Evolutionary conservation across 2,888 invertebrate genomes (phyloP), one percentile per base, ranked within the genome.

Genomic region (Tribolium freemani): DNA sequence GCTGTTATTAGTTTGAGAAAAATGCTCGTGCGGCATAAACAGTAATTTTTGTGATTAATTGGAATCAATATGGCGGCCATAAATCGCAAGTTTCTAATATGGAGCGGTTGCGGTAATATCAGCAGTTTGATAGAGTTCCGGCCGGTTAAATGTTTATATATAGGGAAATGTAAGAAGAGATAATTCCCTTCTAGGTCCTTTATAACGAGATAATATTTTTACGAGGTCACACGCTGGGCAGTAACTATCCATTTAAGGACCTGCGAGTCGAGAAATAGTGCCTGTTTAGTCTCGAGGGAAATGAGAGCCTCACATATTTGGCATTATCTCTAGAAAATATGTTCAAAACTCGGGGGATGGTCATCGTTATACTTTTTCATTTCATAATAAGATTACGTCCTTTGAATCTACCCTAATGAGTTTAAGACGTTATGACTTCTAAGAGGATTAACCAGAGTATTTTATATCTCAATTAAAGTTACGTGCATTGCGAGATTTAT

Each of bases 231-330:
- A 82, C 80, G 73, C 80, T 82, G 82, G 80, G 77, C 81, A 82
- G 81, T 83, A 83, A 83, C 83, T 83, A 83, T 82, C 81, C 79
- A 81, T 83, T 83, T 82, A 82, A 82, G 80, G 81, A 80, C 80
- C 81, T 81, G 78, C 78, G 79, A 79, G 81, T 81, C 80, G 79
- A 80, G 79, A 82, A 82, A 84, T 83, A 82, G 81, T 81, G 79
- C 79, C 81, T 83, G 83, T 83, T 82, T 81, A 77, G 79, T 83
- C 84, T 81, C 84, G 51, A 75, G 83, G 83, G 84, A 84, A 83
- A 84, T 83, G 84, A 83, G 79, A 79, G 80, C 71, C 80, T 79
- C 82, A 82, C 83, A 82, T 81, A 83, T 83, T 83, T 79, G 83
- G 81, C 77, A 81, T 83, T 84, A 83, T 84, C 83, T 83, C 79